Percentiles rank a stretch among this genome's conserved stretches.
These are phyloP conservation scores for Amphiprion percula DNA, from an alignment of 2,113 vertebrate species.

Conservation along the genomic window DNA sequence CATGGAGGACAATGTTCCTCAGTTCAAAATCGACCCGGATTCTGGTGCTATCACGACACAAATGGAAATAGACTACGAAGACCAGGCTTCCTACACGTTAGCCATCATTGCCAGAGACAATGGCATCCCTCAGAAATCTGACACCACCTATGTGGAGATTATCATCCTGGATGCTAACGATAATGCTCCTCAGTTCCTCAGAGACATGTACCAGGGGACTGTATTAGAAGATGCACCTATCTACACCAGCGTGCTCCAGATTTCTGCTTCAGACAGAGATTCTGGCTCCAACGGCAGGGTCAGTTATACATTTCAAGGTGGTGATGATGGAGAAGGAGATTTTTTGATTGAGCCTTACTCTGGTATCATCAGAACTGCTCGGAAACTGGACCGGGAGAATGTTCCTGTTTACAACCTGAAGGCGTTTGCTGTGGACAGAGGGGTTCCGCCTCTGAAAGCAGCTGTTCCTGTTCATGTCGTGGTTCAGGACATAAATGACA, in stretches of 20 bases:
- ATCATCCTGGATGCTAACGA: conserved; percentile 94
- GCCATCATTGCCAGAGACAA: conserved; percentile 95
- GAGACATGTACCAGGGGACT: conserved; percentile 91
- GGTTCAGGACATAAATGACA: conserved; percentile 96
- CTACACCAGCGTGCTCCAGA: conserved; percentile 93
- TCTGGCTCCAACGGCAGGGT: conserved; percentile 92
- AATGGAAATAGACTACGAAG: conserved; percentile 95
- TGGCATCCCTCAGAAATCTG: conserved; percentile 95
- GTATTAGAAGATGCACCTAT: conserved; percentile 92
- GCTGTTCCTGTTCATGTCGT: conserved; percentile 90
- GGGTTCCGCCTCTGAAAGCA: conserved; percentile 89
- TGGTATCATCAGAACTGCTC: conserved; percentile 92
- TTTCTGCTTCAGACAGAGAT: conserved; percentile 94
- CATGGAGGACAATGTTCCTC: conserved; percentile 94
- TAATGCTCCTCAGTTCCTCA: conserved; percentile 89
- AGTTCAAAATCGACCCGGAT: conserved; percentile 93
- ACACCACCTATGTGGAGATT: conserved; percentile 95
- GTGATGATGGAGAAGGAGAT: conserved; percentile 94
- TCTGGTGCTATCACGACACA: conserved; percentile 92
- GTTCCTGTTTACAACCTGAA: conserved; percentile 91
- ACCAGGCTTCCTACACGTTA: conserved; percentile 93
- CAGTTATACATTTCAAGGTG: conserved; percentile 92
- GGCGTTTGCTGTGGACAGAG: conserved; percentile 92
- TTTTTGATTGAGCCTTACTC: conserved; percentile 93
- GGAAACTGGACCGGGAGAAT: conserved; percentile 94